Base-by-base conservation (phyloP, 2,113 vertebrate genomes). In the Agapornis roseicollis region DNA sequence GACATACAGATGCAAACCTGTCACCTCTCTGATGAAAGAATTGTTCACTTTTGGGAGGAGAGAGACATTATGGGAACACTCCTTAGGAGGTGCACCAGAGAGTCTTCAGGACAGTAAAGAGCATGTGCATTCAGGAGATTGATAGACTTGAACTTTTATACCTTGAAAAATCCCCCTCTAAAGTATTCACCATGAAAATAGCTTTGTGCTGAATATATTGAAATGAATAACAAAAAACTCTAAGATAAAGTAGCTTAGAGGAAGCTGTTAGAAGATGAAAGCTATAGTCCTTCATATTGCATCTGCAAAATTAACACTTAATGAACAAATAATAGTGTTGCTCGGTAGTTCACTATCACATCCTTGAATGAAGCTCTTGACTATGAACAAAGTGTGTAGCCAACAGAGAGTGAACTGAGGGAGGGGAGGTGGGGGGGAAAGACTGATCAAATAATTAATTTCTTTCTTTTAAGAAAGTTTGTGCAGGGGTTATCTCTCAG, bases 291-390 rank as follows among this genome's bases (percentile, higher is more conserved):
- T 89, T 84, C 37, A 25, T 23, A 33, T 49, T 78, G 28, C 3
- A 39, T 69, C 70, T 81, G 64, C 23, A 28, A 86, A 37, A 79
- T 35, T 46, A 35, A 15, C 47, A 72, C 17, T 80, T 84, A 78
- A 93, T 65, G 55, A 93, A 83, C 29, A 95, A 94, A 63, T 65
- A 50, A 65, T 44, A 23, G 5, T 79, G 61, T 33, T 85, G 46
- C 16, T 86, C 27, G 71, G 66, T 25, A 78, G 33, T 55, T 24
- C 39, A 61, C 12, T 69, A 19, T 72, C 19, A 29, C 22, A 33
- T 49, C 41, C 68, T 85, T 89, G 89, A 93, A 82, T 55, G 9
- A 87, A 87, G 15, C 7, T 29, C 44, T 87, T 90, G 44, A 25
- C n/a, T 66, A 28, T 35, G n/a, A 91, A 44, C 8, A 1, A 56